Base-by-base conservation (phyloP, 2,113 vertebrate species). In the Hoplias malabaricus region DNA sequence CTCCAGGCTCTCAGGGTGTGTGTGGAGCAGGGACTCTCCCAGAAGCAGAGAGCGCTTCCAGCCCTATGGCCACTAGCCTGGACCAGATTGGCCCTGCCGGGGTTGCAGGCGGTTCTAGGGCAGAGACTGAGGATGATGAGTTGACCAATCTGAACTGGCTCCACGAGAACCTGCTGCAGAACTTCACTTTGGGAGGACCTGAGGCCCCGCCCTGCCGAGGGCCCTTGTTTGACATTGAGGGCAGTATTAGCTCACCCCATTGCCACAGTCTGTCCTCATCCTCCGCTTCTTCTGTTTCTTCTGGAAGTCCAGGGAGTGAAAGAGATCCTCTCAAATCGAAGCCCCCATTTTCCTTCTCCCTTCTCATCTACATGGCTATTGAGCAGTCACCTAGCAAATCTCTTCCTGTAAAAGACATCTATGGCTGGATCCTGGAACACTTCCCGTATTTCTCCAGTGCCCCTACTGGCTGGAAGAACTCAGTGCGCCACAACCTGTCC, bases 121-220 rank as follows among this genome's bases (percentile, higher is more conserved):
- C 57, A 1, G 83, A 84, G 14, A 50, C 80, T 0, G 98, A 98
- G 46, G 97, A 99, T 0, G 97, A 99, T 70, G 93, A 94, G 80
- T 94, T 99, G 83, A 99, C 98, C 23, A 98, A 98, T 86, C 93
- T 99, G 91, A 99, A 99, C 92, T 99, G 98, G 97, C 94, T 99
- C 74, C 98, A 99, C 0, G 97, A 99, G 91, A 98, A 99, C 86
- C 94, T 99, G 34, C 94, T 99, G 33, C 97, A 98, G 87, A 97
- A 98, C 92, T 97, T 99, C 90, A 95, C 95, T 69, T 93, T 99
- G 0, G 96, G 97, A 0, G 96, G 96, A 19, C 93, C 88, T 0
- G 96, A 97, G 80, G 95, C 95, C 53, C 94, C 96, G 83, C 92
- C 94, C 0, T 92, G 94, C 1, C 93, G 93, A 61, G 96, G 94